Evolutionary conservation across 1,140 invertebrate genomes (phyloP).

Genomic region (Acyrthosiphon pisum): DNA sequence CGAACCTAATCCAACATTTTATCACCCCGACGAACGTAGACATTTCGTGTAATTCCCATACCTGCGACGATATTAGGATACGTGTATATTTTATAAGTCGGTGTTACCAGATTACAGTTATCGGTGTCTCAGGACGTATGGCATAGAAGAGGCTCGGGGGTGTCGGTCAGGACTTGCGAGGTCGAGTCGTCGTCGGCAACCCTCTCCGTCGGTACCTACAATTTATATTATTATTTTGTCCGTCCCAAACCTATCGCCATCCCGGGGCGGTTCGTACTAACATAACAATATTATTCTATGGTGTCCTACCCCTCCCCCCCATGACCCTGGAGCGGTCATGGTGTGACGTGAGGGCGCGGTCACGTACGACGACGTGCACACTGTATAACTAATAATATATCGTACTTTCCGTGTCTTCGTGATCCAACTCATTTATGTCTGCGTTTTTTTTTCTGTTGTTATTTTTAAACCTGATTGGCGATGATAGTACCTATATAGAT

Average conservation of each 20-base stretch:
- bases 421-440: neutral
- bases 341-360: neutral
- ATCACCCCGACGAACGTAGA: neutral
- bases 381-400: neutral
- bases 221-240: neutral
- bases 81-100: neutral
- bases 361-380: neutral
- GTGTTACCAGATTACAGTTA: slow-evolving; percentile 81
- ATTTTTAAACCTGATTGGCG: neutral
- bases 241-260: slow-evolving; percentile 17
- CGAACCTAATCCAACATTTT: neutral
- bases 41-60: neutral
- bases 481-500: neutral
- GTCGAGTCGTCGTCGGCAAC: neutral
- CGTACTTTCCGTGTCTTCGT: neutral
- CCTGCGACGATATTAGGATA: neutral
- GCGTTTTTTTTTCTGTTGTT: neutral
- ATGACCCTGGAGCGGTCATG: neutral
- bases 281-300: neutral
- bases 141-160: slow-evolving; percentile 65
- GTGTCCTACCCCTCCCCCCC: neutral
- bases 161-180: neutral
- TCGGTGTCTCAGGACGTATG: slow-evolving; percentile 77
- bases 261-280: neutral
- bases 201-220: neutral